Evolutionary conservation across 2,888 invertebrate species (phyloP).

Genomic region (Altica lythri): DNA sequence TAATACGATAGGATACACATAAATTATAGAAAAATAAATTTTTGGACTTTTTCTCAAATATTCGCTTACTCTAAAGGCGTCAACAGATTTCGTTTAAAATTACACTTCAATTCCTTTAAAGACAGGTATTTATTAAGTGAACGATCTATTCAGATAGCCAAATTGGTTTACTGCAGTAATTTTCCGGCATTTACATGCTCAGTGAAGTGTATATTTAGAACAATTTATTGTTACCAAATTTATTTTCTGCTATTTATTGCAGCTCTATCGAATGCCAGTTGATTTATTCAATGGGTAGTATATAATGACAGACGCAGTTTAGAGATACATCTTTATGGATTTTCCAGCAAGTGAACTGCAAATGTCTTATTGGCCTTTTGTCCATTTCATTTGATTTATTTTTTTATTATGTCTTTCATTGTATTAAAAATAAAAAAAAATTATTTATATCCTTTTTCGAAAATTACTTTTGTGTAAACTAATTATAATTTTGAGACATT

Average conservation of each 20-base stretch:
- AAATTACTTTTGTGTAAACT: too few relatives aligned
- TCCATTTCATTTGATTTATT: constrained; percentile 55
- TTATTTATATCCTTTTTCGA: too few relatives aligned
- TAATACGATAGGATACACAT: too few relatives aligned
- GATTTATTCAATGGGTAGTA: constrained; percentile 32
- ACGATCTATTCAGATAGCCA: constrained; percentile 5
- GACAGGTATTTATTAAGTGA: constrained; percentile 6
- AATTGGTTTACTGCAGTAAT: constrained; percentile 29
- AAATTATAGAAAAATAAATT: too few relatives aligned
- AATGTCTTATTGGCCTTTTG: constrained; percentile 52
- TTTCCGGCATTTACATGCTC: constrained; percentile 34
- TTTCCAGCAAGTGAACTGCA: constrained; percentile 49
- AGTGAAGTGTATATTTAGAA: constrained; percentile 27
- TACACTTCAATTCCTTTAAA: neutral
- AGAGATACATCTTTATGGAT: constrained; percentile 36
- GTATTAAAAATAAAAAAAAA: too few relatives aligned
- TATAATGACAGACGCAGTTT: constrained; percentile 32
- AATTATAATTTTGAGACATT: too few relatives aligned
- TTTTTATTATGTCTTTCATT: constrained; percentile 42
- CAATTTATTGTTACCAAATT: constrained; percentile 30
- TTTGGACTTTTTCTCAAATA: too few relatives aligned
- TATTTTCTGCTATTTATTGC: constrained; percentile 26
- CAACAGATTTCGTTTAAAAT: too few relatives aligned
- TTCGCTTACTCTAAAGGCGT: too few relatives aligned
- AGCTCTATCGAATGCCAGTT: constrained; percentile 20